These are phyloP conservation scores for Galeopsomyia nigrocyanea DNA, from an alignment of 2,888 invertebrate species.

Conservation along the genomic window DNA sequence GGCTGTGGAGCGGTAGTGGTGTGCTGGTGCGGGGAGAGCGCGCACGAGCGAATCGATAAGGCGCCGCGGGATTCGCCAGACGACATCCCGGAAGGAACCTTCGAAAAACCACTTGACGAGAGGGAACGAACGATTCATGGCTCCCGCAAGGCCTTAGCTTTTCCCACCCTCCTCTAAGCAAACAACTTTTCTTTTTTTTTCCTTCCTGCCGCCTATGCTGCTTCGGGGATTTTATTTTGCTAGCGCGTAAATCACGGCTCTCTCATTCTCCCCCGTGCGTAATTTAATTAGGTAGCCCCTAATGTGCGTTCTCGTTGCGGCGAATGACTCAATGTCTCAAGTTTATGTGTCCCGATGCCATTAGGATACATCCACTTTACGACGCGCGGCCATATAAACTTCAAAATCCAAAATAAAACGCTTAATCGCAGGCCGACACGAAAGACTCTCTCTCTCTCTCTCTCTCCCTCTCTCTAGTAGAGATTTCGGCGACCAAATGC, in stretches of 20 bases:
- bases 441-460: too few species aligned
- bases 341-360: too few species aligned
- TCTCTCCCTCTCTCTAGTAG: too few species aligned
- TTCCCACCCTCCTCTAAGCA: conserved; percentile 45
- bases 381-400: too few species aligned
- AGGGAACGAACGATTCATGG: conserved; percentile 48
- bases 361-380: too few species aligned
- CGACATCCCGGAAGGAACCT: conserved; percentile 49
- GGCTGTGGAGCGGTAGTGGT: not conserved
- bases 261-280: not conserved
- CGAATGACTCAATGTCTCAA: too few species aligned
- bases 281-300: too few species aligned
- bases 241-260: conserved; percentile 25
- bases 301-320: too few species aligned
- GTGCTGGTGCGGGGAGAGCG: too few species aligned
- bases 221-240: conserved; percentile 6
- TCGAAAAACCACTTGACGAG: conserved; percentile 48
- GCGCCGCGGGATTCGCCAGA: conserved; percentile 47
- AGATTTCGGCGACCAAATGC: too few species aligned
- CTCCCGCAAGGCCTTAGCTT: conserved; percentile 33
- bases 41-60: conserved; percentile 45
- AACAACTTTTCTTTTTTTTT: conserved; percentile 38
- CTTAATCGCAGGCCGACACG: too few species aligned
- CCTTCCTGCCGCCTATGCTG: not conserved
- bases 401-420: too few species aligned